Evolutionary conservation across 2,113 vertebrate genomes (phyloP).

Genomic region (Eurystomus gularis): DNA sequence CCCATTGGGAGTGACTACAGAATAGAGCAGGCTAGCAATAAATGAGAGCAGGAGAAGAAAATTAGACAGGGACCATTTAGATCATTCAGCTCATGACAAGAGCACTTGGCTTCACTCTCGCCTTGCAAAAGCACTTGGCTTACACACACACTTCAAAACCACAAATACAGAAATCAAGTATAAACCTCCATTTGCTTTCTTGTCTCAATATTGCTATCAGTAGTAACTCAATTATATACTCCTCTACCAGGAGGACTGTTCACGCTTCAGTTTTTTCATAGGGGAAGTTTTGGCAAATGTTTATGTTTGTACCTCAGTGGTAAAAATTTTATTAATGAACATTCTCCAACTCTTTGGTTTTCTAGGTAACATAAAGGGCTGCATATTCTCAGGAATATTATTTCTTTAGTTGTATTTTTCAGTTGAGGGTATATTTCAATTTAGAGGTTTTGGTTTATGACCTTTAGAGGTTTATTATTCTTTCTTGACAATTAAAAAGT

Average conservation of each 20-base stretch:
- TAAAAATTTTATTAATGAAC: not conserved
- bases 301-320: not conserved
- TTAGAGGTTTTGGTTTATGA: not conserved
- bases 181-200: not conserved
- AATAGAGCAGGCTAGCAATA: not conserved
- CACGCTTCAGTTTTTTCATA: not conserved
- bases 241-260: not conserved
- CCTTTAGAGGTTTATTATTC: not conserved
- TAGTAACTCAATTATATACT: not conserved
- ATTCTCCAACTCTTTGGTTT: not conserved
- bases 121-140: not conserved
- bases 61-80: not conserved
- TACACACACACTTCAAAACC: not conserved
- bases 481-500: not conserved
- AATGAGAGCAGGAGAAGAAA: not conserved
- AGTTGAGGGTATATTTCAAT: not conserved
- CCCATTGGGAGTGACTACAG: not conserved
- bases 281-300: not conserved
- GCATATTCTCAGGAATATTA: not conserved
- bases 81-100: not conserved
- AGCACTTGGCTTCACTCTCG: not conserved
- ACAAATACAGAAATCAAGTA: not conserved
- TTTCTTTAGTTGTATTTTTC: not conserved
- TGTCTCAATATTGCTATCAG: not conserved
- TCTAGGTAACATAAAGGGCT: not conserved